Conservation (phyloP, 2,888 invertebrate genomes). For the Stictocephala bisonia region DNA sequence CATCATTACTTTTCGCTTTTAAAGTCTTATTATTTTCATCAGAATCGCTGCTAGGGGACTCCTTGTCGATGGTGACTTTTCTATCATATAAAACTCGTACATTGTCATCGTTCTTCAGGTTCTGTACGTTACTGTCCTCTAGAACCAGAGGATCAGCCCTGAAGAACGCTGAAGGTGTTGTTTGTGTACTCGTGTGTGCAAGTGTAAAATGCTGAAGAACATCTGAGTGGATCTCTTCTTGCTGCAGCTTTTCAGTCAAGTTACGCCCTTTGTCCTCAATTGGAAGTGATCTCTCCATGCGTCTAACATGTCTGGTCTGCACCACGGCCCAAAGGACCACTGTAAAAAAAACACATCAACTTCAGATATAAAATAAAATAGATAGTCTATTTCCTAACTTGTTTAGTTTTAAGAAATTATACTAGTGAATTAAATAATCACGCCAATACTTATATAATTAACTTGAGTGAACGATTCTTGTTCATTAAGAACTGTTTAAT, state of each 20-base stretch:
- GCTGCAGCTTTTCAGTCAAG: slow-evolving; percentile 3
- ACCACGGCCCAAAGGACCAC: slow-evolving; percentile 36
- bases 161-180: neutral
- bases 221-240: slow-evolving; percentile 12
- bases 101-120: slow-evolving; percentile 30
- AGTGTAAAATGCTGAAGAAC: slow-evolving; percentile 25
- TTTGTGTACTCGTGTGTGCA: no score
- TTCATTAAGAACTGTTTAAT: no score
- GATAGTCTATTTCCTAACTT: no score
- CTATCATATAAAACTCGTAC: neutral
- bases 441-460: no score
- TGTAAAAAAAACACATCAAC: slow-evolving; percentile 9
- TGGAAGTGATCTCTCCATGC: slow-evolving; percentile 6
- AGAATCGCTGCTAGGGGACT: neutral
- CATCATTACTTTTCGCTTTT: slow-evolving; percentile 6
- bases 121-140: slow-evolving; percentile 25
- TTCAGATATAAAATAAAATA: neutral
- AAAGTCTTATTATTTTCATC: neutral
- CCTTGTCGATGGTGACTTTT: slow-evolving; percentile 19
- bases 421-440: no score
- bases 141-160: neutral
- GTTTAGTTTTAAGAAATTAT: no score
- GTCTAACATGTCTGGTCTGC: slow-evolving; percentile 1
- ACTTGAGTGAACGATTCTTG: no score
- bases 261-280: slow-evolving; percentile 22